Conservation (phyloP, 2,113 vertebrate genomes). For the Nansenia antarctica region DNA sequence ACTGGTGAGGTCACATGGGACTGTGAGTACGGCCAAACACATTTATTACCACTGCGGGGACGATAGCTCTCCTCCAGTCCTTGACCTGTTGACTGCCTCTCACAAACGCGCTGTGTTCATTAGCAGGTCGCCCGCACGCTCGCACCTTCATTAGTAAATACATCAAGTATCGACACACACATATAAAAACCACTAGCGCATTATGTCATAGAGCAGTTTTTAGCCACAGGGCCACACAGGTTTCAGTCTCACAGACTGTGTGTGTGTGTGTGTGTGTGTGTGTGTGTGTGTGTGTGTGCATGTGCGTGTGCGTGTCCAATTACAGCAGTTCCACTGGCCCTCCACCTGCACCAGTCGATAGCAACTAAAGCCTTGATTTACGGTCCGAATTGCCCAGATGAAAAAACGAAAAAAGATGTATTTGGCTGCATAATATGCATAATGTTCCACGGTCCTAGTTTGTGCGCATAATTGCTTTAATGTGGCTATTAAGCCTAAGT, state of each 20-base stretch:
- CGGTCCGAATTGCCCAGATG: constrained; percentile 70
- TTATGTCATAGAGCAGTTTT: constrained; percentile 72
- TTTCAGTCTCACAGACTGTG: constrained; percentile 11
- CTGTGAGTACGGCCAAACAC: not conserved
- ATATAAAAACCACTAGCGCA: constrained; percentile 71
- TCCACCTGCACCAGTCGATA: constrained; percentile 73
- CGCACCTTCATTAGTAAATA: constrained; percentile 78
- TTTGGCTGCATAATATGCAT: constrained; percentile 66
- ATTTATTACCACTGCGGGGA: constrained; percentile 44
- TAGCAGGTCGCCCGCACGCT: constrained; percentile 74
- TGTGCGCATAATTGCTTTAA: constrained; percentile 91
- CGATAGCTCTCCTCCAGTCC: constrained; percentile 63
- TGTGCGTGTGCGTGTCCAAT: constrained; percentile 39
- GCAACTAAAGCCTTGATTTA: constrained; percentile 75
- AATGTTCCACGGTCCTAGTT: constrained; percentile 81
- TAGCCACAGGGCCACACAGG: constrained; percentile 61
- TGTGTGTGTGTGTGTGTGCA: constrained; percentile 40
- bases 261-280: constrained; percentile 27
- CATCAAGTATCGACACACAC: constrained; percentile 75
- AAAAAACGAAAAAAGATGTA: constrained; percentile 74
- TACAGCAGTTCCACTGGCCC: constrained; percentile 66
- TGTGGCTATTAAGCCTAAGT: constrained; percentile 96
- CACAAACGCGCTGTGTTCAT: constrained; percentile 76
- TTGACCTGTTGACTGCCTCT: constrained; percentile 77
- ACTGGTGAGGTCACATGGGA: not conserved